phyloP scores from a whole-genome alignment of 1,140 invertebrate genomes.

The Temnothorax nylanderi region DNA sequence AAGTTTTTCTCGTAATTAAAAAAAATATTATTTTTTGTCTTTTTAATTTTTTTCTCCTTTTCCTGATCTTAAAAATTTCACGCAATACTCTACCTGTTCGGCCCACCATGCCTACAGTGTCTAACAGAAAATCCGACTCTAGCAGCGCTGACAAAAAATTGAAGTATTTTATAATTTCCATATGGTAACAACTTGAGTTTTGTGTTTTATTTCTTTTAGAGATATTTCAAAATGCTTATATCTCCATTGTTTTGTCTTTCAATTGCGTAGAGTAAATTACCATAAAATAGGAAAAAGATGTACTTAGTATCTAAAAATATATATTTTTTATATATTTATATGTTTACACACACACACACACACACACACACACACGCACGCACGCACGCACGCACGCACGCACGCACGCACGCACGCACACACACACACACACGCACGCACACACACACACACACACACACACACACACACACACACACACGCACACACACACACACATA shows the following conservation, averaged over 20 bases:
- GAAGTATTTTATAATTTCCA: not conserved
- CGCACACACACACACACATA: no score
- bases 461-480: no score
- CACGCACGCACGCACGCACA: no score
- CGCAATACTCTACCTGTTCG: not conserved
- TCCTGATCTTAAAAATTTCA: not conserved
- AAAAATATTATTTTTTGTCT: not conserved
- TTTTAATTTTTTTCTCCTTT: not conserved
- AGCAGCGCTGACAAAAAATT: not conserved
- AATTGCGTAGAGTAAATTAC: not conserved
- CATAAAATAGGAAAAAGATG: conserved; percentile 15
- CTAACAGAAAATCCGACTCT: not conserved
- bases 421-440: no score
- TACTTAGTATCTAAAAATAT: conserved; percentile 4
- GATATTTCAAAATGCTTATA: not conserved
- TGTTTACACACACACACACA: no score
- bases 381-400: no score
- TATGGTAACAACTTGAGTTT: not conserved
- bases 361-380: no score
- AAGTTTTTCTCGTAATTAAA: not conserved
- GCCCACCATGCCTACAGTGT: not conserved
- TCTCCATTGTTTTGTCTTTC: not conserved
- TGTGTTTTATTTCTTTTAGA: not conserved
- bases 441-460: no score
- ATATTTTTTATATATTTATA: not conserved